Conservation (phyloP, 2,113 vertebrate genomes). For the Xiphophorus couchianus region DNA sequence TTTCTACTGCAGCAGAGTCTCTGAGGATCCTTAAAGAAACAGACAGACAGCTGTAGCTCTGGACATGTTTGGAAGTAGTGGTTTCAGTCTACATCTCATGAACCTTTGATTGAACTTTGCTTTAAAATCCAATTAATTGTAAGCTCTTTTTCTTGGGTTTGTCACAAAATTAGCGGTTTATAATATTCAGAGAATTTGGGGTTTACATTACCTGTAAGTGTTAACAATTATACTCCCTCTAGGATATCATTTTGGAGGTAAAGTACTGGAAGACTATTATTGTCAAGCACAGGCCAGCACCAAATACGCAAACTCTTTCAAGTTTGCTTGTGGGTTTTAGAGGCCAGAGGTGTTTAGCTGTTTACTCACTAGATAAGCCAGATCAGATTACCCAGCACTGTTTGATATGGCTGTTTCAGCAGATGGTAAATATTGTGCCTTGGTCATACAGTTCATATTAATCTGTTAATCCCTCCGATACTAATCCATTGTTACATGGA, state of each 20-base stretch:
- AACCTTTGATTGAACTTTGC: too few species aligned
- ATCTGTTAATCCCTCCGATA: conserved; percentile 41
- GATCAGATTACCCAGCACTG: conserved; percentile 24
- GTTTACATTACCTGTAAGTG: too few species aligned
- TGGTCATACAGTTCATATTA: conserved; percentile 24
- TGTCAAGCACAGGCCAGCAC: neutral
- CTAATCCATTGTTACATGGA: conserved; percentile 18
- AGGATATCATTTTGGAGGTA: neutral
- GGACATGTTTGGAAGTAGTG: too few species aligned
- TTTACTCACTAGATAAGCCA: conserved; percentile 25
- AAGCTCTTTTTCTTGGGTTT: too few species aligned
- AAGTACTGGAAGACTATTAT: neutral
- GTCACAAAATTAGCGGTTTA: too few species aligned
- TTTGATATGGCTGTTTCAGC: conserved; percentile 21
- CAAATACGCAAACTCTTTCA: neutral
- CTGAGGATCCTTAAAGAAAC: too few species aligned
- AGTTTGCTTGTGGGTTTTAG: neutral
- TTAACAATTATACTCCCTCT: too few species aligned
- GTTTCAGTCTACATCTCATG: too few species aligned
- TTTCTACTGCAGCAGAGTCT: too few species aligned
- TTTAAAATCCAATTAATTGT: too few species aligned
- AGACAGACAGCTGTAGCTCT: too few species aligned
- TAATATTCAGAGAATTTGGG: too few species aligned
- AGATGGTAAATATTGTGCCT: conserved; percentile 32
- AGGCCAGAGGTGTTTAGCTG: conserved; percentile 7